Evolutionary conservation across 2,888 invertebrate species (phyloP), one percentile per base, ranked within the genome.

Genomic region (Poecilus cupreus): DNA sequence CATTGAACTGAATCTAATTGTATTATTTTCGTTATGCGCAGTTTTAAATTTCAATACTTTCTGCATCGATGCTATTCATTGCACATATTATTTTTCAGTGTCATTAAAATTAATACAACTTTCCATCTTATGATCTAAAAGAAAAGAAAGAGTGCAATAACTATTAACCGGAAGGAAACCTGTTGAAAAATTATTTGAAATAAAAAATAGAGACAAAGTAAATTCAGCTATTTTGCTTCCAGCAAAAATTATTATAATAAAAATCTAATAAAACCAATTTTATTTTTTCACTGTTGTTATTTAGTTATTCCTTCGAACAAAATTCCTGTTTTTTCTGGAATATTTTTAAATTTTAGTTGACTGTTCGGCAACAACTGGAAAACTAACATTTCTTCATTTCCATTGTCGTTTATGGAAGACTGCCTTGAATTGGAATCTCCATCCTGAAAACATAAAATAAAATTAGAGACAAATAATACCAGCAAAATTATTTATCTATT

Each of bases 371-470:
- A 68, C 37, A 37, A 68, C 13, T 68, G 78, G 64, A 78, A 46
- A 60, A 78, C 64, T 64, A 39, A 43, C 57, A 24, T 32, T 6
- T 32, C 32, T 32, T 32, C 32, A 32, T 20, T 46, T 39, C 46
- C 78, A 26, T 49, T 78, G 43, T 64, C 64, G 16, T 78, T 37
- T 60, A 78, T 78, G 26, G 78, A 60, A 64, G 78, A 78, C n/a
- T 60, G 78, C 10, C 46, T 22, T 22, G 64, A 78, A 46, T 46
- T 78, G 22, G 78, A 64, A 13, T 64, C 78, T 64, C 18, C 64
- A 6, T 64, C 78, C 78, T 78, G 78, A 1, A 64, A 78, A 64
- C 24, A 78, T 46, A 57, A n/a, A 26, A 57, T 32, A 32, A 2
- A 32, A n/a, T n/a, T 32, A 8, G 32, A 1, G 5, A 8, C 8